phyloP scores from a whole-genome alignment of 1,140 invertebrate species.

The Drosophila bipectinata region DNA sequence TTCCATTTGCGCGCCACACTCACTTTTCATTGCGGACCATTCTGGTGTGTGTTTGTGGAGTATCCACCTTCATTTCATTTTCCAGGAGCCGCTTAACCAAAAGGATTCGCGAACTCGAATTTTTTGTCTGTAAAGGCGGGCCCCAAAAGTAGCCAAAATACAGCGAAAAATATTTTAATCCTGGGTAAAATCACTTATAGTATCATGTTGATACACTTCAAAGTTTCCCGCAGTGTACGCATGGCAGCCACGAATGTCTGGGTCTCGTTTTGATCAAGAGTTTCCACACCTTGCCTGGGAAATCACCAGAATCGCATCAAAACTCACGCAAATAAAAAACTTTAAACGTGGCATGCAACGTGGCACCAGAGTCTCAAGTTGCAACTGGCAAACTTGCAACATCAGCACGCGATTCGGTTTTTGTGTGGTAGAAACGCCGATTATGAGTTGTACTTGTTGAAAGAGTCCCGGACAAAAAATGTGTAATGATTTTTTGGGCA shows the following conservation, averaged over 20 bases:
- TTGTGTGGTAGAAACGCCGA: slow-evolving; percentile 36
- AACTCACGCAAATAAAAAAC: slow-evolving; percentile 32
- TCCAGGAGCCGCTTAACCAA: slow-evolving; percentile 20
- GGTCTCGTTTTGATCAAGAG: slow-evolving; percentile 24
- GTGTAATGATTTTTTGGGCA: slow-evolving; percentile 65
- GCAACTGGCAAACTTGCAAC: slow-evolving; percentile 20
- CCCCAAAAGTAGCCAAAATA: slow-evolving; percentile 5
- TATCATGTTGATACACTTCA: not conserved
- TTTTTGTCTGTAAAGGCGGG: slow-evolving; percentile 5
- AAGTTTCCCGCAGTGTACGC: not conserved
- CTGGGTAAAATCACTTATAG: not conserved
- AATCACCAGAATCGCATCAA: slow-evolving; percentile 25
- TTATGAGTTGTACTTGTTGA: slow-evolving; percentile 68
- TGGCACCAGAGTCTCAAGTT: slow-evolving; percentile 49
- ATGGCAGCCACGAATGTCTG: slow-evolving; percentile 22
- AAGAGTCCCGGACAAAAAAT: slow-evolving; percentile 36
- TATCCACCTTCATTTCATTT: slow-evolving; percentile 15
- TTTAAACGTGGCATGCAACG: slow-evolving; percentile 43
- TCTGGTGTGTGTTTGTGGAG: slow-evolving; percentile 8
- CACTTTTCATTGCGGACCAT: slow-evolving; percentile 30
- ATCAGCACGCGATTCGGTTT: slow-evolving; percentile 56
- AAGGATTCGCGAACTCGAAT: slow-evolving; percentile 24
- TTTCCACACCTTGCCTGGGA: slow-evolving; percentile 36
- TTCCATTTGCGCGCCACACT: slow-evolving; percentile 67
- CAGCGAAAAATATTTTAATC: not conserved